Percentiles rank a stretch among this genome's conserved stretches.
phyloP scores from a whole-genome alignment of 2,113 vertebrate species.

The Panthera leo region DNA sequence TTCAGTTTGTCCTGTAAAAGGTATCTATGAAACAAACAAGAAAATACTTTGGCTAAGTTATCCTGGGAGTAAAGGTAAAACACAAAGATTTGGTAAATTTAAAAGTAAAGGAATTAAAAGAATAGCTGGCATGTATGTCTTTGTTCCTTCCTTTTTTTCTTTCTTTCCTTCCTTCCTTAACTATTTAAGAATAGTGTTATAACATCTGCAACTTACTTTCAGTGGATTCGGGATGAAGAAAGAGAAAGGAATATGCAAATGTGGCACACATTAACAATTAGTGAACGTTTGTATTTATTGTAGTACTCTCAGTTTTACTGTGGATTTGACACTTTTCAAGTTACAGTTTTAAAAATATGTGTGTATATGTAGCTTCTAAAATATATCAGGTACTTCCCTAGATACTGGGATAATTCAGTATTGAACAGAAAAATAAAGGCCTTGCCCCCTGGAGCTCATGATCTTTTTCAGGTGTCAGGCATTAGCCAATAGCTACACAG shows the following conservation, averaged over 20 bases:
- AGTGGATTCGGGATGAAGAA: background rate
- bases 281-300: background rate
- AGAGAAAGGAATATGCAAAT: background rate
- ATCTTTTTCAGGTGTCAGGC: background rate
- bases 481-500: background rate
- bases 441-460: background rate
- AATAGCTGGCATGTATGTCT: background rate
- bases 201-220: background rate
- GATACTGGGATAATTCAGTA: background rate
- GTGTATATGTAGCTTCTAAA: background rate
- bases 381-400: background rate
- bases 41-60: background rate
- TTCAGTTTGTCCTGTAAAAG: slow-evolving; percentile 19
- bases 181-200: background rate
- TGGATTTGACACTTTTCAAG: background rate
- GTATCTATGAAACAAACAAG: background rate
- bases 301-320: background rate
- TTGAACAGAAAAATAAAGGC: background rate
- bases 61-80: background rate
- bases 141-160: background rate
- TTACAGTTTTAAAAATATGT: background rate
- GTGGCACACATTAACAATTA: background rate
- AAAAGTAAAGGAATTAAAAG: slow-evolving; percentile 4
- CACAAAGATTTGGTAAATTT: background rate
- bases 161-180: background rate